These are phyloP conservation scores for Gobio gobio DNA, from an alignment of 2,113 vertebrate species.

Conservation along the genomic window DNA sequence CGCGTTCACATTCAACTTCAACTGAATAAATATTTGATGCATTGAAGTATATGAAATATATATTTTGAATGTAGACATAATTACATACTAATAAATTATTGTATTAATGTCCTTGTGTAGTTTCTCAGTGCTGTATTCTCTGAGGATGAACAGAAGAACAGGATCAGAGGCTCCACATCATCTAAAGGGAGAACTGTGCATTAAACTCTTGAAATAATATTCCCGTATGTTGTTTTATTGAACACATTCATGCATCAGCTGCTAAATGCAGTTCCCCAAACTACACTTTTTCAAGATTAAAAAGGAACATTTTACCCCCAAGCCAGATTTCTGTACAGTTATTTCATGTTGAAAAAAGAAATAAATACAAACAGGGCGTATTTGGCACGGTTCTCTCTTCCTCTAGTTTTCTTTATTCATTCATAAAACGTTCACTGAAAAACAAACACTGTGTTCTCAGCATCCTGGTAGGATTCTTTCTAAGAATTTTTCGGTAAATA, in stretches of 20 bases:
- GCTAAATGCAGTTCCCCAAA: neutral
- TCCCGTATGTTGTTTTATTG: constrained; percentile 16
- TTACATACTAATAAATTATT: neutral
- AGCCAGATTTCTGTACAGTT: neutral
- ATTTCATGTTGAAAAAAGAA: neutral
- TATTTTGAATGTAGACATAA: no score
- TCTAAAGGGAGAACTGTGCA: neutral
- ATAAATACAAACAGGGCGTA: neutral
- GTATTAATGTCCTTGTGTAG: constrained; percentile 27
- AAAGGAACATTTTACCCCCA: neutral
- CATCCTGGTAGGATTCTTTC: neutral
- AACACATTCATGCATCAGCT: neutral
- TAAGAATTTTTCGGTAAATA: neutral
- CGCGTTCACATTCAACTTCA: neutral
- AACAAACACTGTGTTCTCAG: constrained; percentile 9
- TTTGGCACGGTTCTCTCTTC: neutral
- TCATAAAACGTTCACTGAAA: constrained; percentile 5
- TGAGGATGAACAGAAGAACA: constrained; percentile 47
- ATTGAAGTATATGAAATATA: no score
- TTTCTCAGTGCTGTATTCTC: constrained; percentile 55
- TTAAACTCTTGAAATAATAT: constrained; percentile 22
- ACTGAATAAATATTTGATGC: neutral
- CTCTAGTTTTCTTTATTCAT: constrained; percentile 22
- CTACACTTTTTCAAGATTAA: neutral
- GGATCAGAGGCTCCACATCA: constrained; percentile 4